These are phyloP conservation scores for Percopsis omiscomaycus DNA, from an alignment of 2,797 vertebrate genomes.

Conservation along the genomic window DNA sequence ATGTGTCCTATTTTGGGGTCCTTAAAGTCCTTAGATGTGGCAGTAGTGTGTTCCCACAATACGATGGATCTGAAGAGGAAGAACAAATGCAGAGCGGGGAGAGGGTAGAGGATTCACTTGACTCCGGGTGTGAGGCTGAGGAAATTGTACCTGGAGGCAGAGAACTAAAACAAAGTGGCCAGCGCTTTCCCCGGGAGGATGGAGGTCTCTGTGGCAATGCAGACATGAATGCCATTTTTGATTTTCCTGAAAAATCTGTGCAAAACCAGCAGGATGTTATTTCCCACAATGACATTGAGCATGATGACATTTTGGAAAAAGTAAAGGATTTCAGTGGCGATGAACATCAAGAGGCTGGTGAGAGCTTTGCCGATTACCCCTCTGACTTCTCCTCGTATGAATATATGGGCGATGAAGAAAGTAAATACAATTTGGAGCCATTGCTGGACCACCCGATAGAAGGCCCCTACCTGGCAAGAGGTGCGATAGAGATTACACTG, in stretches of 20 bases:
- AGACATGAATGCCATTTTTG: background rate
- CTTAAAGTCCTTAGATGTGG: constrained; percentile 40
- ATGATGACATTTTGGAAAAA: constrained; percentile 35
- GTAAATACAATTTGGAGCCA: background rate
- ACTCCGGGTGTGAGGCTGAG: constrained; percentile 26
- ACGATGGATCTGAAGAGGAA: constrained; percentile 32
- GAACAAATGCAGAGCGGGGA: constrained; percentile 25
- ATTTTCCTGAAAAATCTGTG: constrained; percentile 42
- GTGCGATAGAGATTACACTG: constrained; percentile 2
- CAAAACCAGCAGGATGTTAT: constrained; percentile 46
- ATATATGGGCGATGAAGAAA: constrained; percentile 40
- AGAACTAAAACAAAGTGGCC: constrained; percentile 7
- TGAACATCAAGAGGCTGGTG: constrained; percentile 73
- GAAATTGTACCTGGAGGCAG: constrained; percentile 3
- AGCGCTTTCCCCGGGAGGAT: constrained; percentile 10
- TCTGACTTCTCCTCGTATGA: constrained; percentile 74
- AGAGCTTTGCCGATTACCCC: constrained; percentile 76
- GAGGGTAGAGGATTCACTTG: constrained; percentile 17
- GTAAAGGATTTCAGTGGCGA: constrained; percentile 75
- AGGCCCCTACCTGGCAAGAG: constrained; percentile 3
- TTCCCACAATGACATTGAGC: constrained; percentile 35
- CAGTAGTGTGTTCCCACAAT: constrained; percentile 28
- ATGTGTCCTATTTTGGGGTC: constrained; percentile 53
- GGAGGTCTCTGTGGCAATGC: constrained; percentile 26
- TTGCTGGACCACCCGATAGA: constrained; percentile 5